These are phyloP conservation scores for Camponotus floridanus DNA, from an alignment of 1,140 invertebrate genomes.

Conservation along the genomic window DNA sequence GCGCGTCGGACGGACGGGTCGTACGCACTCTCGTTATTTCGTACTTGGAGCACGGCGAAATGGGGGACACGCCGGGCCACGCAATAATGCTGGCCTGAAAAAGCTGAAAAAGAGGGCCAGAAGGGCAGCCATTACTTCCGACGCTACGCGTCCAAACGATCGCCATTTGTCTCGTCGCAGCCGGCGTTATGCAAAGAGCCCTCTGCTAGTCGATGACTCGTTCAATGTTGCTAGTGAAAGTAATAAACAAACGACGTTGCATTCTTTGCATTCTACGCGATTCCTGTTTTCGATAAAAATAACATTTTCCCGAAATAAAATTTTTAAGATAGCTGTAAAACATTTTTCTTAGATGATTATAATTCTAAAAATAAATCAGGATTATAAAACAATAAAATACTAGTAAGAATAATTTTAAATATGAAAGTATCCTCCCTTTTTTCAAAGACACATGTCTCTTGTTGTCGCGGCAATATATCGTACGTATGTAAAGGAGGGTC, in stretches of 20 bases:
- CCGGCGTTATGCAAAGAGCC: conserved; percentile 71
- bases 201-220: conserved; percentile 63
- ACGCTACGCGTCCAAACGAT: conserved; percentile 72
- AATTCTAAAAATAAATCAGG: too few species aligned
- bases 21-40: conserved; percentile 64
- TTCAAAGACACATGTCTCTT: not conserved
- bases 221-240: conserved; percentile 64
- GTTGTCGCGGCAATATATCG: conserved; percentile 47
- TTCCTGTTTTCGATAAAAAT: not conserved
- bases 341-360: too few species aligned
- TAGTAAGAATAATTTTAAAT: too few species aligned
- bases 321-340: not conserved
- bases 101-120: conserved; percentile 76
- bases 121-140: conserved; percentile 75
- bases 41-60: conserved; percentile 50
- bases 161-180: conserved; percentile 74
- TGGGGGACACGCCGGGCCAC: conserved; percentile 33
- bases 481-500: conserved; percentile 77
- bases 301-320: not conserved
- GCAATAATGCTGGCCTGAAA: conserved; percentile 74
- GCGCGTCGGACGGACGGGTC: conserved; percentile 31
- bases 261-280: not conserved
- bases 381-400: too few species aligned
- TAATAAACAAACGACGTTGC: conserved; percentile 65
- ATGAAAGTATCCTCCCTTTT: not conserved